phyloP scores from a whole-genome alignment of 2,797 vertebrate genomes.

The Vultur gryphus region DNA sequence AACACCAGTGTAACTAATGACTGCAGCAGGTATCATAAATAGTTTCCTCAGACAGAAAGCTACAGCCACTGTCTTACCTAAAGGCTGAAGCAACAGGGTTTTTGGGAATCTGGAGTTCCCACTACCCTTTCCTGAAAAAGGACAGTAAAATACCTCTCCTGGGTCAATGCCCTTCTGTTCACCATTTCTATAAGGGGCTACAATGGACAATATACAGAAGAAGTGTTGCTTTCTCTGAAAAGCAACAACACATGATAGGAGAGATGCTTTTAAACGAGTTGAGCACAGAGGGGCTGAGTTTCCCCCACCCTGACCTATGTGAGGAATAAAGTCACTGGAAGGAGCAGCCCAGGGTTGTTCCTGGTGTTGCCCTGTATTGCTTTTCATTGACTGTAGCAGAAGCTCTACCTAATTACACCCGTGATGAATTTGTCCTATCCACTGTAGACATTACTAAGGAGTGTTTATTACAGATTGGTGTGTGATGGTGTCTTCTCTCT shows the following conservation, averaged over 20 bases:
- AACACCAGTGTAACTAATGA: background rate
- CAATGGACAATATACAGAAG: background rate
- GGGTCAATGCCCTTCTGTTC: background rate
- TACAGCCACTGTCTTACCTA: background rate
- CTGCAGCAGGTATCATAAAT: background rate
- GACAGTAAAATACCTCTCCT: background rate
- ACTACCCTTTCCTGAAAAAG: background rate
- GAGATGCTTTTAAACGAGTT: background rate
- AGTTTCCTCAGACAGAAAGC: background rate
- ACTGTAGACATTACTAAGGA: background rate
- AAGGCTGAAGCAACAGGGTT: background rate
- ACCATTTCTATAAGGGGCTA: background rate
- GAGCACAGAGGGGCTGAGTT: background rate
- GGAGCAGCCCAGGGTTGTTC: background rate
- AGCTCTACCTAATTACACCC: background rate
- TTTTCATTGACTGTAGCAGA: background rate
- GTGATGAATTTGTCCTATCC: background rate
- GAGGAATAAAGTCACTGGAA: background rate
- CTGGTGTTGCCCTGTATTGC: background rate
- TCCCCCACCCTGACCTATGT: background rate
- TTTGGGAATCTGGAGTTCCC: background rate
- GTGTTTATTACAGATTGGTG: background rate
- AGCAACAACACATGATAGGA: background rate
- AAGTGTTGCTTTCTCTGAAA: background rate
- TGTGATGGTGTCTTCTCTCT: background rate